Evolutionary conservation across 2,797 vertebrate genomes (phyloP).

Genomic region (Poecilia picta): DNA sequence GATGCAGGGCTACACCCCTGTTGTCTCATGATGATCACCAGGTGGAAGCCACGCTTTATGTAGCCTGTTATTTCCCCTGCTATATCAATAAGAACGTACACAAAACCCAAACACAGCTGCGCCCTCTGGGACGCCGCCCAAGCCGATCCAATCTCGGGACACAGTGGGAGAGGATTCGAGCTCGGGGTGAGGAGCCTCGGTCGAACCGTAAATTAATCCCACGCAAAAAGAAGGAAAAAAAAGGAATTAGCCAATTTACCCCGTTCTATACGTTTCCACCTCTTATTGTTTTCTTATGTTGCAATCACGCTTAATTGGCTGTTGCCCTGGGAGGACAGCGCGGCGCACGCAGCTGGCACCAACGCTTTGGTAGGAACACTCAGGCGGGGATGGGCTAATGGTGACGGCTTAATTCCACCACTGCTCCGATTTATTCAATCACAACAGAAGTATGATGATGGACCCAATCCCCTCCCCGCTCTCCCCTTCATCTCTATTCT

Average conservation of each 20-base stretch:
- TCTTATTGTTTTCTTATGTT: constrained; percentile 60
- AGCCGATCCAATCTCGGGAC: constrained; percentile 23
- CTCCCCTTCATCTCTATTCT: constrained; percentile 32
- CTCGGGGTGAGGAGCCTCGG: constrained; percentile 26
- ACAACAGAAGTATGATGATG: constrained; percentile 66
- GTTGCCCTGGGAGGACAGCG: constrained; percentile 47
- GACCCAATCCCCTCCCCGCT: constrained; percentile 27
- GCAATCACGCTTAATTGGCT: constrained; percentile 72
- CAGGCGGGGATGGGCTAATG: constrained; percentile 42
- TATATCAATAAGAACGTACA: constrained; percentile 41
- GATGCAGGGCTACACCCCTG: not conserved
- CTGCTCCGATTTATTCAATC: constrained; percentile 77
- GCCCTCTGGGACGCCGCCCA: constrained; percentile 35
- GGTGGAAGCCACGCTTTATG: constrained; percentile 51
- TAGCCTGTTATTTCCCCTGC: constrained; percentile 53
- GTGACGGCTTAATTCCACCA: constrained; percentile 67
- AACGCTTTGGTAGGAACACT: constrained; percentile 43
- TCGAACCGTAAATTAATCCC: constrained; percentile 53
- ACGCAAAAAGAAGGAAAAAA: constrained; percentile 15
- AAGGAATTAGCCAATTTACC: constrained; percentile 65
- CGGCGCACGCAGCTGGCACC: constrained; percentile 31
- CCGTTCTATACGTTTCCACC: constrained; percentile 65
- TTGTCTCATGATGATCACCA: constrained; percentile 44
- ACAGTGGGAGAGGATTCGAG: constrained; percentile 39
- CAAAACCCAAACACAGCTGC: constrained; percentile 53